Conservation (phyloP, 2,888 invertebrate genomes). For the Xylophagus ater region DNA sequence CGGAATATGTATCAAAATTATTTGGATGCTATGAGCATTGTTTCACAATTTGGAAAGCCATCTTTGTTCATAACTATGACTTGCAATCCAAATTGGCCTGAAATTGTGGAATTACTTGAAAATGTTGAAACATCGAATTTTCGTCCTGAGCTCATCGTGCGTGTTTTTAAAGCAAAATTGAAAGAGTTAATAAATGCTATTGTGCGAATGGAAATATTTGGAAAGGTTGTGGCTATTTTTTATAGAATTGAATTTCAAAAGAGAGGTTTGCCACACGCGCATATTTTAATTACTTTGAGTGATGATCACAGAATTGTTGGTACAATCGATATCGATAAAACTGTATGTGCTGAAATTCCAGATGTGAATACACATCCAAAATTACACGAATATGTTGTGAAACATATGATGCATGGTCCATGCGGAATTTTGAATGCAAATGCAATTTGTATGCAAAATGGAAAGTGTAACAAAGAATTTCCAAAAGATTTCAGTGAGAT, state of each 20-base stretch:
- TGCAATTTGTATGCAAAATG: conserved; percentile 14
- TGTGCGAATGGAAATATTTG: too few species aligned
- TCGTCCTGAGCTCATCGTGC: conserved; percentile 6
- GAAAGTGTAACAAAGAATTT: conserved; percentile 24
- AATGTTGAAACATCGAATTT: conserved; percentile 3
- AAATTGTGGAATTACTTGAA: too few species aligned
- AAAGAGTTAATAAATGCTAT: too few species aligned
- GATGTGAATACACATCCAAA: too few species aligned
- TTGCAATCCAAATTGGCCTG: too few species aligned
- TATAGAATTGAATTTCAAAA: conserved; percentile 1
- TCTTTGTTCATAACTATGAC: too few species aligned
- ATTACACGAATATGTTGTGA: background rate
- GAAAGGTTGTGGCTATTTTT: too few species aligned
- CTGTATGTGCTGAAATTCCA: background rate
- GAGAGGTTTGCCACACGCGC: background rate
- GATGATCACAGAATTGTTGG: background rate
- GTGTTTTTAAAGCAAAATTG: conserved; percentile 10
- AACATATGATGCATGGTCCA: background rate
- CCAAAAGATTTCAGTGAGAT: conserved; percentile 22
- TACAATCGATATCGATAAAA: background rate
- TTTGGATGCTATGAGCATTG: conserved; percentile 13
- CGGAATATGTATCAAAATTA: conserved; percentile 14
- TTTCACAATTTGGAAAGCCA: conserved; percentile 12
- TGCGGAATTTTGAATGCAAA: too few species aligned
- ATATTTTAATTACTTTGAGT: background rate